Conservation (phyloP, 1,140 invertebrate genomes). For the Penaeus indicus region DNA sequence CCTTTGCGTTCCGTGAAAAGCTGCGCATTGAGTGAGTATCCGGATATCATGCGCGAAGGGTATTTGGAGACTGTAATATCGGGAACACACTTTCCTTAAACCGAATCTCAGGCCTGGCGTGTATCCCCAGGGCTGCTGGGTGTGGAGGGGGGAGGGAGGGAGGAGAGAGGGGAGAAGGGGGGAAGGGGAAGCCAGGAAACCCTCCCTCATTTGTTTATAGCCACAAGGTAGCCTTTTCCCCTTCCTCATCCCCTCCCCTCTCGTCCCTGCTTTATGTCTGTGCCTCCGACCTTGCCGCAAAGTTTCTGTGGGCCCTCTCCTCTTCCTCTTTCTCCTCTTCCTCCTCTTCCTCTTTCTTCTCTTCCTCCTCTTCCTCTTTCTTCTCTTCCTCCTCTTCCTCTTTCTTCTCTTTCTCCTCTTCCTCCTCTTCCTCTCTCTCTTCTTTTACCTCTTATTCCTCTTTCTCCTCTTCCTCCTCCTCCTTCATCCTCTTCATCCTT, state of each 20-base stretch:
- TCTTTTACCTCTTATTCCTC: not conserved
- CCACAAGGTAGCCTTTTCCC: constrained; percentile 34
- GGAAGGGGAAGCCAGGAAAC: no score
- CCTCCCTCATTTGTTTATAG: no score
- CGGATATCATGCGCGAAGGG: no score
- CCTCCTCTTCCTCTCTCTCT: not conserved
- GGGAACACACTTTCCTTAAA: no score
- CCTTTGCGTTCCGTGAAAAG: no score
- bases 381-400: not conserved
- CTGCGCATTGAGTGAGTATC: no score
- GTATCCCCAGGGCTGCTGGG: no score
- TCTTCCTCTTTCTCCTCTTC: not conserved
- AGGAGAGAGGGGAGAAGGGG: no score
- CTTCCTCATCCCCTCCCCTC: not conserved
- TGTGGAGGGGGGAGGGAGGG: no score
- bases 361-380: not conserved
- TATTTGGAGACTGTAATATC: no score
- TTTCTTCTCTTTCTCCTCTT: not conserved
- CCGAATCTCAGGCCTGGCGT: no score
- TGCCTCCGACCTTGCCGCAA: no score
- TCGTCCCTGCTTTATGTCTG: not conserved
- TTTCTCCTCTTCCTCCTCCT: not conserved
- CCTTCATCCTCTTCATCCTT: not conserved
- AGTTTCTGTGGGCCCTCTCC: not conserved
- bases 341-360: not conserved